Evolutionary conservation across 1,140 invertebrate species (phyloP).

Genomic region (Paracyclopina nana): DNA sequence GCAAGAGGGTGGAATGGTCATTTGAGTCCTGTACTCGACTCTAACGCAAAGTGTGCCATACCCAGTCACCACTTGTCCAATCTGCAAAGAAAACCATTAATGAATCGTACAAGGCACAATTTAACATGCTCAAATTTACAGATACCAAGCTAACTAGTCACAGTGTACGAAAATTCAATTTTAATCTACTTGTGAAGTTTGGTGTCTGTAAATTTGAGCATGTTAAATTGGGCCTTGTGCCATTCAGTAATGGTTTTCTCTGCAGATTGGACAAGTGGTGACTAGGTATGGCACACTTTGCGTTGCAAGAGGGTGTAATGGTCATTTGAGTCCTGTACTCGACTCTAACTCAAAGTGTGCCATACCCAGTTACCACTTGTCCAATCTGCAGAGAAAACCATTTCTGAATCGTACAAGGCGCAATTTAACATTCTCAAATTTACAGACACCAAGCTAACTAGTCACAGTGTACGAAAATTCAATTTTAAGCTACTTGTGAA

Average conservation of each 20-base stretch:
- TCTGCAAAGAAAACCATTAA: not conserved
- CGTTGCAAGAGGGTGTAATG: conserved; percentile 5
- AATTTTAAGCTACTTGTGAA: not conserved
- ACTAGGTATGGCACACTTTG: too few relatives aligned
- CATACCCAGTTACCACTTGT: not conserved
- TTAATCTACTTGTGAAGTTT: too few relatives aligned
- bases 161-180: too few relatives aligned
- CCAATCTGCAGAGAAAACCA: not conserved
- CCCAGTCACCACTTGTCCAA: not conserved
- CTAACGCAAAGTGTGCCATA: not conserved
- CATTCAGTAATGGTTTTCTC: too few relatives aligned
- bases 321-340: conserved; percentile 11
- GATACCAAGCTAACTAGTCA: too few relatives aligned
- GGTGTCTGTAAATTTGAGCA: too few relatives aligned
- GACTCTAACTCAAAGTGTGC: not conserved
- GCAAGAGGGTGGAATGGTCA: conserved; percentile 10
- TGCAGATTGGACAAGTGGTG: too few relatives aligned
- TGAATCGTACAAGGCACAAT: too few relatives aligned
- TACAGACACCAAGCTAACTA: not conserved
- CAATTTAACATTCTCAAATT: too few relatives aligned
- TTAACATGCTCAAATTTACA: too few relatives aligned
- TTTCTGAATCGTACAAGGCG: not conserved
- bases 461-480: not conserved
- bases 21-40: conserved; percentile 7
- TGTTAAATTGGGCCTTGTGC: too few relatives aligned